Conservation (phyloP, 2,888 invertebrate genomes). For the Eupeodes luniger region DNA sequence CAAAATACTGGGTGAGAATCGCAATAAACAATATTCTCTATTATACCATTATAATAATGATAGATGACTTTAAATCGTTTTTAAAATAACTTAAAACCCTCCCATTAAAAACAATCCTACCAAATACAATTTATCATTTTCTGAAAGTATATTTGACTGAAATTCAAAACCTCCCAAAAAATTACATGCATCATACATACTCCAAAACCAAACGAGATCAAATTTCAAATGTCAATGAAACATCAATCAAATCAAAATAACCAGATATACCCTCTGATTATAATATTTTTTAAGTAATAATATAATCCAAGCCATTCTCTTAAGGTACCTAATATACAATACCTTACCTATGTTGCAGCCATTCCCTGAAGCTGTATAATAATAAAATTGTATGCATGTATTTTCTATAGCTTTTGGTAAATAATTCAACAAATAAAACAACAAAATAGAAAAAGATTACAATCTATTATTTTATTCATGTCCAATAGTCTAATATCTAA, state of each 20-base stretch:
- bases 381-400: slow-evolving; percentile 8
- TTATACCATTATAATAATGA: background rate
- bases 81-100: background rate
- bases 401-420: no score
- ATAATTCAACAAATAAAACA: no score
- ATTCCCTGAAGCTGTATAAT: slow-evolving; percentile 42
- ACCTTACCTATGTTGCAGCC: background rate
- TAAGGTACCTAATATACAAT: background rate
- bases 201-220: background rate
- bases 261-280: slow-evolving; percentile 50
- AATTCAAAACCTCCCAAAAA: slow-evolving; percentile 10
- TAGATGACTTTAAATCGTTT: background rate
- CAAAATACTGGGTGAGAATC: no score
- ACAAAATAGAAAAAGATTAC: slow-evolving; percentile 45
- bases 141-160: background rate
- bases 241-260: slow-evolving; percentile 73
- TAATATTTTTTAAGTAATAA: slow-evolving; percentile 27
- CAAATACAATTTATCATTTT: background rate
- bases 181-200: background rate
- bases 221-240: slow-evolving; percentile 68
- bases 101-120: background rate
- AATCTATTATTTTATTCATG: slow-evolving; percentile 75
- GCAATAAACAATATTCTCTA: background rate
- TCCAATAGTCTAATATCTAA: slow-evolving; percentile 76
- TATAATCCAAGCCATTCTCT: slow-evolving; percentile 13